Percentiles rank a stretch among this genome's conserved stretches.
Conservation (phyloP, 2,113 vertebrate species). For the Willisornis vidua region DNA sequence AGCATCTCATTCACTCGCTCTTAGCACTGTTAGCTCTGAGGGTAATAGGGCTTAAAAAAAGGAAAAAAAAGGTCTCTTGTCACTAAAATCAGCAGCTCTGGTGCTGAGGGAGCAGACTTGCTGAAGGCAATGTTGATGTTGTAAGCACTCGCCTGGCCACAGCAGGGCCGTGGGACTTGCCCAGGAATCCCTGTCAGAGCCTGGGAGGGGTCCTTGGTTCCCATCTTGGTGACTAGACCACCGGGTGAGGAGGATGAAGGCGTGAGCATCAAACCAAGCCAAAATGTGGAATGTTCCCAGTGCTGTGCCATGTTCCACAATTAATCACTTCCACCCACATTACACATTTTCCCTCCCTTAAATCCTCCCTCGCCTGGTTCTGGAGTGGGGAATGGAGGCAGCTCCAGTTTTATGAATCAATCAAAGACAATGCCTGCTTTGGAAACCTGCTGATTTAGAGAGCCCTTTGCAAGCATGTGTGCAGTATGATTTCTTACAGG, state of each 20-base stretch:
- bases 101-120: background rate
- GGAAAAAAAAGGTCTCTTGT: background rate
- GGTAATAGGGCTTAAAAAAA: slow-evolving; percentile 32
- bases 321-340: slow-evolving; percentile 50
- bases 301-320: background rate
- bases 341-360: background rate
- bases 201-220: background rate
- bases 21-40: background rate
- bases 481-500: slow-evolving; percentile 43
- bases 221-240: background rate
- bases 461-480: slow-evolving; percentile 33
- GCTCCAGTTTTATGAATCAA: slow-evolving; percentile 65
- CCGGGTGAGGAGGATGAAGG: background rate
- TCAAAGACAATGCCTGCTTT: slow-evolving; percentile 48
- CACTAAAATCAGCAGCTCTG: slow-evolving; percentile 45
- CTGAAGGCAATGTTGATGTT: background rate
- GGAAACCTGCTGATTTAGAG: slow-evolving; percentile 42
- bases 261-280: background rate
- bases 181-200: background rate
- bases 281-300: background rate
- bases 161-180: background rate
- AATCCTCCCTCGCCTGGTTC: background rate
- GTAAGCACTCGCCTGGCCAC: background rate
- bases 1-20: slow-evolving; percentile 22
- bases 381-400: background rate